A percentile compares a stretch with the other conserved stretches of the same genome.
These are phyloP conservation scores for Pandemis heparana DNA, from an alignment of 2,888 invertebrate species.

Conservation along the genomic window DNA sequence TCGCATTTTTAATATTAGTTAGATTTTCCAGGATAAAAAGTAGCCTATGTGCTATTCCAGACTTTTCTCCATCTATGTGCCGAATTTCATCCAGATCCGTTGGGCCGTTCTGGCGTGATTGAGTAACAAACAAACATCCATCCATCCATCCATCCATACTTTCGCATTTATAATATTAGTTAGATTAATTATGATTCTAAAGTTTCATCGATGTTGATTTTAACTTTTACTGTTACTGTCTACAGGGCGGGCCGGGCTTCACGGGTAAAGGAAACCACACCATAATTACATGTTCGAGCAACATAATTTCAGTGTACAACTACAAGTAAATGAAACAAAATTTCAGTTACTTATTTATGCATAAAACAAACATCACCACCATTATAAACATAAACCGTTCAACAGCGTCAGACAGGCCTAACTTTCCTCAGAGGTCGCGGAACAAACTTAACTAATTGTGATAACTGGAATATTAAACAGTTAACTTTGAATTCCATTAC, in stretches of 20 bases:
- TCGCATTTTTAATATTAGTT: too few relatives aligned
- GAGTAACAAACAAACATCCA: too few relatives aligned
- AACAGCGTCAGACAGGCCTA: conserved; percentile 19
- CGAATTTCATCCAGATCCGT: too few relatives aligned
- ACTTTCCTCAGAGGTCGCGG: conserved; percentile 33
- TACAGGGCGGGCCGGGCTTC: not conserved
- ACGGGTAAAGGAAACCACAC: not conserved
- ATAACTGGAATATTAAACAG: conserved; percentile 42
- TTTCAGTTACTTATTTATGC: not conserved
- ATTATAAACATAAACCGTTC: conserved; percentile 26
- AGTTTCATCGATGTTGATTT: not conserved
- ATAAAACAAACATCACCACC: conserved; percentile 18
- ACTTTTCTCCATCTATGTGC: too few relatives aligned
- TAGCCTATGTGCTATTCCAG: too few relatives aligned
- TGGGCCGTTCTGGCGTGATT: too few relatives aligned
- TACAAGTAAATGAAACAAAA: not conserved
- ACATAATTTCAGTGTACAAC: not conserved
- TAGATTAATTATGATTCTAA: not conserved
- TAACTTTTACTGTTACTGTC: not conserved
- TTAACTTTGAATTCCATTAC: conserved; percentile 36
- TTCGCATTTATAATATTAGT: not conserved
- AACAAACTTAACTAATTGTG: conserved; percentile 41
- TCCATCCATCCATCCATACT: too few relatives aligned
- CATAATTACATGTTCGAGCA: not conserved
- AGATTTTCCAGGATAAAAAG: too few relatives aligned